Evolutionary conservation across 2,888 invertebrate species (phyloP).

Genomic region (Muschampia plurimacula): DNA sequence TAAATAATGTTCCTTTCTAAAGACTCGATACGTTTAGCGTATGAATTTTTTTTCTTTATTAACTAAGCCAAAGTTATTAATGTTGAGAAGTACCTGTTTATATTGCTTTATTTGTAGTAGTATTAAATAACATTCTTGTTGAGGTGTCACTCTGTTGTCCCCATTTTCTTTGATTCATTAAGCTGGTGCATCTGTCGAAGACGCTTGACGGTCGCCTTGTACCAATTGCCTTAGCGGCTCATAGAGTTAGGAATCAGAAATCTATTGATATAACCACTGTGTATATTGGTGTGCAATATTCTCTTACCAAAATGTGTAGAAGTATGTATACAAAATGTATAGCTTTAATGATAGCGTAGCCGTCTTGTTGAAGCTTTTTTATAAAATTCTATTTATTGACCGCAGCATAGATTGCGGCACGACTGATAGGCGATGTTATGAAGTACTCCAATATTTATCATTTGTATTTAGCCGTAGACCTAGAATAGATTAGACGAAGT

Average conservation of each 20-base stretch:
- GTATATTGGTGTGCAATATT: constrained; percentile 80
- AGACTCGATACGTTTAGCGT: constrained; percentile 10
- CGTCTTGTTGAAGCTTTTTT: constrained; percentile 85
- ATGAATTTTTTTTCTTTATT: constrained; percentile 1
- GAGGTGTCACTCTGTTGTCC: background rate
- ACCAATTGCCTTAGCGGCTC: constrained; percentile 69
- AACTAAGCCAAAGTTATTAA: constrained; percentile 21
- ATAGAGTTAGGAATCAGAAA: constrained; percentile 52
- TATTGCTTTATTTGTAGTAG: constrained; percentile 1
- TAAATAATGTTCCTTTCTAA: constrained; percentile 31
- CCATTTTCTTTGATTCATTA: background rate
- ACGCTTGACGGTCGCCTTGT: constrained; percentile 52
- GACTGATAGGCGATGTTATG: constrained; percentile 81
- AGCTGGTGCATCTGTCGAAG: constrained; percentile 25
- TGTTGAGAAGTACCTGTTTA: constrained; percentile 24
- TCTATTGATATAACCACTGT: constrained; percentile 59
- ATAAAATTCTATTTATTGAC: constrained; percentile 83
- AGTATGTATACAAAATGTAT: constrained; percentile 83
- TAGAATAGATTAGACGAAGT: constrained; percentile 60
- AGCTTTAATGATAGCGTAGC: constrained; percentile 83
- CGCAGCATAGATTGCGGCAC: constrained; percentile 77
- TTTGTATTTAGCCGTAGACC: constrained; percentile 73
- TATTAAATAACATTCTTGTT: background rate
- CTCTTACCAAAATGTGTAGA: constrained; percentile 82
- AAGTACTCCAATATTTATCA: constrained; percentile 79